Base-by-base conservation (phyloP, 1,140 invertebrate species). In the Thaumatotibia leucotreta region DNA sequence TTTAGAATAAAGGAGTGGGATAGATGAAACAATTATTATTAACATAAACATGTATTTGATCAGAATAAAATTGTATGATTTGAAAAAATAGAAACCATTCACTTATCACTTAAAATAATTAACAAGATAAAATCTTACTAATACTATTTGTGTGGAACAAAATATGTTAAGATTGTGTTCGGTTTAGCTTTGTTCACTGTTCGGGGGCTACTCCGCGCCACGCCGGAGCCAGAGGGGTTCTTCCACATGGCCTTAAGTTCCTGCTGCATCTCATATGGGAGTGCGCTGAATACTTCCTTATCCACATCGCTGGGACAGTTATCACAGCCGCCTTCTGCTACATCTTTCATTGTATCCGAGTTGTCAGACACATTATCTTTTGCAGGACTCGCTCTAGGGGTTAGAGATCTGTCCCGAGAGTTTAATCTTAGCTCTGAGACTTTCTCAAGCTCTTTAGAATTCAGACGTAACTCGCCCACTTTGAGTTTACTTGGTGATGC, bases 201-300 rank as follows among this genome's bases (percentile, higher is more conserved):
- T 79, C 84, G 90, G 22, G 84, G 80, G 78, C 86, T 91, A 80
- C 91, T 93, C 68, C 90, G 85, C 22, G 84, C 75, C 68, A 83
- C 63, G 23, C 81, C 84, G 45, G 85, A 86, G 67, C 79, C 79
- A 32, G 86, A 86, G 66, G 91, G 90, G 69, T 90, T 92, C 66
- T 93, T 92, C 92, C 94, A 94, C 71, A 93, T 92, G 4, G 90
- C 86, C 70, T 93, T 93, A 9, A 94, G 75, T 75, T 94, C 94
- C 63, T 93, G 90, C 75, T 94, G 93, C 79, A 94, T 84, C 14
- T 94, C 93, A 24, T 86, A 79, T 1, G 94, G 93, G 33, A 94
- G 84, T 58, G 93, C 92, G 73, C 87, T 92, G 76, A 94, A 94
- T 6, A 94, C 93, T 69, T 92, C 89, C 29, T 92, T 90, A 84